phyloP scores from a whole-genome alignment of 2,113 vertebrate species.

The Gopherus evgoodei region DNA sequence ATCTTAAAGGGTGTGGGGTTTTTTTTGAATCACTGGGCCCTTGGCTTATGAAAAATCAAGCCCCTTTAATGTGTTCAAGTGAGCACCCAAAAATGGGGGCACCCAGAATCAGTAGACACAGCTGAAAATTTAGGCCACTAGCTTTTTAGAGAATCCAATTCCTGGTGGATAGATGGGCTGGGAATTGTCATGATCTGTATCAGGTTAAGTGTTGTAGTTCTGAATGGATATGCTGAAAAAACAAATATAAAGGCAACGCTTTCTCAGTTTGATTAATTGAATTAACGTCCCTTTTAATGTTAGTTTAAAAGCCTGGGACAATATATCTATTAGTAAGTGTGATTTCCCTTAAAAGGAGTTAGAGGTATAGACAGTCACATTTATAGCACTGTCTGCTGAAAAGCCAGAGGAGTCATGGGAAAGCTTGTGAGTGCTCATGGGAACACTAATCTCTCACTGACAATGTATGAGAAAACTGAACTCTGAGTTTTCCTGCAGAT shows the following conservation, averaged over 20 bases:
- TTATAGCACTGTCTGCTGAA: neutral
- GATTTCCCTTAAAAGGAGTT: neutral
- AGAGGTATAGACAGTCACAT: constrained; percentile 2
- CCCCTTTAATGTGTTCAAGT: neutral
- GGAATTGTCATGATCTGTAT: neutral
- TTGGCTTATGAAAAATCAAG: neutral
- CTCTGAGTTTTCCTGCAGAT: neutral
- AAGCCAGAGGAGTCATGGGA: neutral
- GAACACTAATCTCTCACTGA: neutral
- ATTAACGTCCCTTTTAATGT: neutral
- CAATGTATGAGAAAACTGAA: neutral
- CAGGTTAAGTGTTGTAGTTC: neutral
- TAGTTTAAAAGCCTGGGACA: neutral
- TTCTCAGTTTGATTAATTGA: neutral
- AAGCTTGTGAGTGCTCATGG: neutral
- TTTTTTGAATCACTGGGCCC: neutral
- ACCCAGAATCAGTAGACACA: neutral
- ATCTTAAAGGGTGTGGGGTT: neutral
- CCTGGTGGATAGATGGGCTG: neutral
- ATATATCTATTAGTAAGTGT: neutral
- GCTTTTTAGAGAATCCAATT: neutral
- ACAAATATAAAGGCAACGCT: neutral
- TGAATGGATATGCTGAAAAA: neutral
- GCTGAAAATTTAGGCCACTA: neutral
- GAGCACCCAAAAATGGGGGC: neutral